A percentile compares a stretch with the other conserved stretches of the same genome.
Evolutionary conservation across 2,888 invertebrate genomes (phyloP).

Genomic region (Leucophora obtusa): DNA sequence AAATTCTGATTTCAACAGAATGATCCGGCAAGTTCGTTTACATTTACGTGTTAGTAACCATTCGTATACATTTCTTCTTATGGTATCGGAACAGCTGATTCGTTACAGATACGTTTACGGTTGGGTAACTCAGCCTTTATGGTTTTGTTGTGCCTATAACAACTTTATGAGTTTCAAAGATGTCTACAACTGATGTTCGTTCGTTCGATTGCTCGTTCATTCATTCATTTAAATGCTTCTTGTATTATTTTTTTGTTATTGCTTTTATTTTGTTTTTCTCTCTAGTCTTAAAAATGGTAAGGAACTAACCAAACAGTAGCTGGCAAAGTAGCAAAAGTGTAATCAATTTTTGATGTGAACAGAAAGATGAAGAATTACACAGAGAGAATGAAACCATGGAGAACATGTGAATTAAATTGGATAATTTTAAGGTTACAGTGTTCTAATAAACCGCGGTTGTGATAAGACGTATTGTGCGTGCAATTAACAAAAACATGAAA

Average conservation of each 20-base stretch:
- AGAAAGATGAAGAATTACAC: not conserved
- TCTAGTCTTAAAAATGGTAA: slow-evolving; percentile 10
- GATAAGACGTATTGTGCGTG: too few species aligned
- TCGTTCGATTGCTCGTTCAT: slow-evolving; percentile 24
- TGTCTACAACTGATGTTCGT: slow-evolving; percentile 51
- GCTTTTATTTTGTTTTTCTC: slow-evolving; percentile 11
- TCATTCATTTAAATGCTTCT: slow-evolving; percentile 48
- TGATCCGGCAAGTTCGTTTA: too few species aligned
- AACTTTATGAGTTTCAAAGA: slow-evolving; percentile 58
- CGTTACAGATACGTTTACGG: too few species aligned
- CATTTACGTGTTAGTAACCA: too few species aligned
- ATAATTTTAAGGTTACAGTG: too few species aligned
- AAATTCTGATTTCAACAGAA: too few species aligned
- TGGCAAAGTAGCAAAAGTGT: slow-evolving; percentile 27
- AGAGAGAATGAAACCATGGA: not conserved
- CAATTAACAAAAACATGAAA: too few species aligned
- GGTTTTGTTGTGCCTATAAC: slow-evolving; percentile 51
- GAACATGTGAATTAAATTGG: too few species aligned
- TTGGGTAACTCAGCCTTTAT: too few species aligned
- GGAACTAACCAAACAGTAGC: slow-evolving; percentile 46
- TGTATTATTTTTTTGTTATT: slow-evolving; percentile 16
- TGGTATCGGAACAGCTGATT: too few species aligned
- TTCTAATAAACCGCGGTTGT: too few species aligned
- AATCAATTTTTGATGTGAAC: slow-evolving; percentile 24
- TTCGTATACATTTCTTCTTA: too few species aligned